Percentiles rank a stretch among this genome's conserved stretches.
Conservation (phyloP, 53 echinoderm and acorn worm genomes). For the Paelopatides confundens region DNA sequence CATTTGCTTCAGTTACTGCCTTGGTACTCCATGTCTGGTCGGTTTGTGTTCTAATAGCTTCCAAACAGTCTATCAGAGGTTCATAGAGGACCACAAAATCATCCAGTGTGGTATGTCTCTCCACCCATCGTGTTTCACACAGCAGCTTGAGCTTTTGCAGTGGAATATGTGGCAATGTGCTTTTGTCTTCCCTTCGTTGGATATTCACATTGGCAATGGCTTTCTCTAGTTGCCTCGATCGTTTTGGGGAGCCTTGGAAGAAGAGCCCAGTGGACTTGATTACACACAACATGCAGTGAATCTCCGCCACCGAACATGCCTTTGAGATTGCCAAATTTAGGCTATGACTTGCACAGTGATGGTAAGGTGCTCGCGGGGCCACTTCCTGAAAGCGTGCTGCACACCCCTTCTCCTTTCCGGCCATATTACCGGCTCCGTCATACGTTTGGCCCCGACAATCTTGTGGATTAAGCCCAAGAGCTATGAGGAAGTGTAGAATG, state of each 20-base stretch:
- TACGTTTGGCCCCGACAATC: slow-evolving; percentile 58
- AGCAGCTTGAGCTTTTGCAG: slow-evolving; percentile 41
- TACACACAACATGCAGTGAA: neutral
- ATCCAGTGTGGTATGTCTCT: slow-evolving; percentile 55
- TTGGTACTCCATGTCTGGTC: slow-evolving; percentile 18
- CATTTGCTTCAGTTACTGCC: slow-evolving; percentile 32
- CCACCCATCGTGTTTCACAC: slow-evolving; percentile 65
- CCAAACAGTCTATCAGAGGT: slow-evolving; percentile 51
- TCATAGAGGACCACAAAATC: slow-evolving; percentile 56
- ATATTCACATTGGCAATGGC: slow-evolving; percentile 13
- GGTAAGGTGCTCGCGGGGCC: neutral
- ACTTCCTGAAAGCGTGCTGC: neutral
- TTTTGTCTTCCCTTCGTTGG: neutral
- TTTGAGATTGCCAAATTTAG: neutral
- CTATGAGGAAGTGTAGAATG: neutral
- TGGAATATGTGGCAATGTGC: neutral
- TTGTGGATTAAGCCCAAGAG: slow-evolving; percentile 31
- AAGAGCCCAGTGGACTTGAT: neutral
- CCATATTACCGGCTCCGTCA: slow-evolving; percentile 70
- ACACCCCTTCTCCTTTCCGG: slow-evolving; percentile 48
- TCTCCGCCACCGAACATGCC: neutral
- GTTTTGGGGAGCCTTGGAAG: slow-evolving; percentile 11
- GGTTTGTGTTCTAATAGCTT: neutral
- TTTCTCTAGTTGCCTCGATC: neutral
- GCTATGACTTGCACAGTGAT: slow-evolving; percentile 1